Evolutionary conservation across 64 coral and sea anemone genomes (phyloP).

Genomic region (Montipora capricornis): DNA sequence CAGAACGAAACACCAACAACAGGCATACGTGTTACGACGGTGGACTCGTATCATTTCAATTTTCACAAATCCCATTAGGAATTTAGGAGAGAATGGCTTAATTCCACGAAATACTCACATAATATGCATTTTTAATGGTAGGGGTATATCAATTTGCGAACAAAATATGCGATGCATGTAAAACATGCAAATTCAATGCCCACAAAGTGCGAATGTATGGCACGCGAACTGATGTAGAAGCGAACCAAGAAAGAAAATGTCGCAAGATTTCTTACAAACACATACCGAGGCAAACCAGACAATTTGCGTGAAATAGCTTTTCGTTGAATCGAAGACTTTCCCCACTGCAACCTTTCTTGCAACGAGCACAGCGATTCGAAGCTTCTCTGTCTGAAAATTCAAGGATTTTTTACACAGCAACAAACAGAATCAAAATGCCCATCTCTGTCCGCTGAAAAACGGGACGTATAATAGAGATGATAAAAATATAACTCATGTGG

Average conservation of each 20-base stretch:
- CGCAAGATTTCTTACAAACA: background rate
- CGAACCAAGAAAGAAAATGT: background rate
- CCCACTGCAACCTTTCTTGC: slow-evolving; percentile 76
- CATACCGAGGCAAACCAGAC: slow-evolving; percentile 84
- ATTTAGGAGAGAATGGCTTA: background rate
- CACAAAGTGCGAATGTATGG: background rate
- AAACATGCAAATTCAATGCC: slow-evolving; percentile 39
- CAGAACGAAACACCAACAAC: background rate
- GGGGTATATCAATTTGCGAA: background rate
- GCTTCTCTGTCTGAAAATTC: slow-evolving; percentile 71
- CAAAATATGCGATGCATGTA: slow-evolving; percentile 33
- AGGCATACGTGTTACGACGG: background rate
- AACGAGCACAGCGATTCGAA: slow-evolving; percentile 63
- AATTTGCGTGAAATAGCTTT: slow-evolving; percentile 75
- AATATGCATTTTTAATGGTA: background rate
- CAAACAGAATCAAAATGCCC: slow-evolving; percentile 23
- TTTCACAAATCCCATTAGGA: background rate
- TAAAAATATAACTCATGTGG: background rate
- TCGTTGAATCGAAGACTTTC: slow-evolving; percentile 85
- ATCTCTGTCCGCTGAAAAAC: background rate
- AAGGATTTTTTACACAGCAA: background rate
- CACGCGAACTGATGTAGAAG: slow-evolving; percentile 13
- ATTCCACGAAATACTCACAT: background rate
- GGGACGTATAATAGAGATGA: background rate
- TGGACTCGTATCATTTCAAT: background rate